These are phyloP conservation scores for Herpetotheres cachinnans DNA, from an alignment of 2,113 vertebrate species.

Conservation along the genomic window DNA sequence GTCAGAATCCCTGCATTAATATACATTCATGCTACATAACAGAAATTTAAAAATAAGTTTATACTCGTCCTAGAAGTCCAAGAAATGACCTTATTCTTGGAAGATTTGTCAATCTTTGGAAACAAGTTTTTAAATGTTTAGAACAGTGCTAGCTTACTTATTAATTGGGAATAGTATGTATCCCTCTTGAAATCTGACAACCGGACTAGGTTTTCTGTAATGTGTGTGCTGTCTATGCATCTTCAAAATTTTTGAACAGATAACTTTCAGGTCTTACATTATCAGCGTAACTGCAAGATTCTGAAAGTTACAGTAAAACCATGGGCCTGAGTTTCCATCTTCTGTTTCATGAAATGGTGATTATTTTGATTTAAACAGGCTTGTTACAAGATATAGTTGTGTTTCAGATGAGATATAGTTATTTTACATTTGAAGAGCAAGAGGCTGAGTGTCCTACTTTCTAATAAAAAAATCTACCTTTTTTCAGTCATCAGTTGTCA, in stretches of 20 bases:
- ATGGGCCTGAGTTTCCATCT: neutral
- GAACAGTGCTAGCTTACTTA: neutral
- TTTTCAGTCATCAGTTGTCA: neutral
- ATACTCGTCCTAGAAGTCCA: neutral
- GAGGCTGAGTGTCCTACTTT: neutral
- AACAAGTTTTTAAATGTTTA: neutral
- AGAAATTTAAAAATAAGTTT: neutral
- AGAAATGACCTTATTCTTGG: neutral
- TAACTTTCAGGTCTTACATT: neutral
- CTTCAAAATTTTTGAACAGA: neutral
- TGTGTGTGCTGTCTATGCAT: fast-evolving
- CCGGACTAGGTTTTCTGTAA: neutral
- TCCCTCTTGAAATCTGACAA: neutral
- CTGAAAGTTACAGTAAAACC: neutral
- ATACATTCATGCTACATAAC: neutral
- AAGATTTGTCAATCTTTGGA: neutral
- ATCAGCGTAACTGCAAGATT: neutral
- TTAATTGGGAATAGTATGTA: neutral
- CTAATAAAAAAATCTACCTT: neutral
- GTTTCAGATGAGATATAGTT: neutral
- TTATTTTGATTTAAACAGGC: neutral
- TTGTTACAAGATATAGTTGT: neutral
- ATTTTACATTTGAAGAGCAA: neutral
- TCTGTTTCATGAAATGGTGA: neutral
- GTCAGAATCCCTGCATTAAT: neutral